Evolutionary conservation across 2,797 vertebrate genomes (phyloP).

Genomic region (Clarias laeviceps): DNA sequence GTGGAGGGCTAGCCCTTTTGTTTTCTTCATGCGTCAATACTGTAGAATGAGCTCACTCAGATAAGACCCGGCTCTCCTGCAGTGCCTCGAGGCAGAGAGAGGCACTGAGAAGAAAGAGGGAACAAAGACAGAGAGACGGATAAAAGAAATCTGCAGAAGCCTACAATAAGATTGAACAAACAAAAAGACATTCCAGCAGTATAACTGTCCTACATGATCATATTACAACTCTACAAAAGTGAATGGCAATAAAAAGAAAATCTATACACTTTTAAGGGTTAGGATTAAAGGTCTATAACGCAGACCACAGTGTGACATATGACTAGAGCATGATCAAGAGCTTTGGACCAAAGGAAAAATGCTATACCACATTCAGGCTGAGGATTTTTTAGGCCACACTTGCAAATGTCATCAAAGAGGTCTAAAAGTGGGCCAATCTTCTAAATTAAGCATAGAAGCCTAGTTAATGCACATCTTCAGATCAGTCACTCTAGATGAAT

Average conservation of each 20-base stretch:
- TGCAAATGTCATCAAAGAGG: constrained; percentile 15
- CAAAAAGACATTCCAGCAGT: constrained; percentile 15
- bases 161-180: constrained; percentile 16
- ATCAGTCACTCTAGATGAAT: constrained; percentile 7
- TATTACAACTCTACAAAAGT: not conserved
- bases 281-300: not conserved
- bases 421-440: constrained; percentile 24
- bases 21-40: constrained; percentile 18
- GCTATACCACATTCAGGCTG: not conserved
- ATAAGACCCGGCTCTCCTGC: constrained; percentile 31
- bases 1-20: constrained; percentile 15
- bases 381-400: constrained; percentile 27
- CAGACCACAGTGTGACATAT: not conserved
- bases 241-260: not conserved
- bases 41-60: constrained; percentile 7
- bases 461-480: constrained; percentile 30
- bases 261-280: not conserved
- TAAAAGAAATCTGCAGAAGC: not conserved
- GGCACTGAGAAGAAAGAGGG: not conserved
- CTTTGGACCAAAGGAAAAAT: not conserved
- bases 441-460: constrained; percentile 40
- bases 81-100: constrained; percentile 26
- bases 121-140: not conserved
- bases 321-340: not conserved
- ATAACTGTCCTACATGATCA: not conserved